Conservation (phyloP, 2,113 vertebrate genomes). For the Sinosuthora webbiana region DNA sequence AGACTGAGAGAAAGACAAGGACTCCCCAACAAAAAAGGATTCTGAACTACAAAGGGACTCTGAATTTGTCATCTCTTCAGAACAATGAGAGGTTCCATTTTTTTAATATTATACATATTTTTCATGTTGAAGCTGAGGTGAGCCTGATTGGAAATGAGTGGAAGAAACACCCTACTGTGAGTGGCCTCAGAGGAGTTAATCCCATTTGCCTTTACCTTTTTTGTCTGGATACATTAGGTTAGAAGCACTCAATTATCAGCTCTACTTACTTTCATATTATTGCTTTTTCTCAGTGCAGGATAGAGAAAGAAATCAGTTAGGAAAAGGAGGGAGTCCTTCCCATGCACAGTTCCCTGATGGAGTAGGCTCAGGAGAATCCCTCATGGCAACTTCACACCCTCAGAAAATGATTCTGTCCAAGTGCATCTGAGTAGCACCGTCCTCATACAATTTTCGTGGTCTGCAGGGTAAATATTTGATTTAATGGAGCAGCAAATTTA, state of each 20-base stretch:
- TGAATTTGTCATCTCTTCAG: neutral
- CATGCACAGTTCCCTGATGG: neutral
- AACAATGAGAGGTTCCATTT: fast-evolving
- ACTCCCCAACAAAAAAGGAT: neutral
- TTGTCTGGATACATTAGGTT: neutral
- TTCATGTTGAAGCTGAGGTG: neutral
- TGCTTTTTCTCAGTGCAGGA: neutral
- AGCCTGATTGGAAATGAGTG: neutral
- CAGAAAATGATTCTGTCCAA: neutral
- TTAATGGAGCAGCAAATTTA: conserved; percentile 28
- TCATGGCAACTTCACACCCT: neutral
- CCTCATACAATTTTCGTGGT: neutral
- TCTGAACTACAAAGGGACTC: no score
- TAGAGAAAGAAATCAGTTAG: neutral
- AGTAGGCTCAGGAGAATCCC: neutral
- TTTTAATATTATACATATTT: no score
- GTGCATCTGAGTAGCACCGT: neutral
- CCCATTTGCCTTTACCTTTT: neutral
- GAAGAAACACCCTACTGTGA: neutral
- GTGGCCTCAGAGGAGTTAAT: neutral
- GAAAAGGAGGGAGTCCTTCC: neutral
- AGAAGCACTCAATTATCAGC: neutral
- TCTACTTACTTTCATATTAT: neutral
- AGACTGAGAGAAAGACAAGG: no score
- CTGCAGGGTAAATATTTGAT: neutral